phyloP scores from a whole-genome alignment of 2,113 vertebrate genomes.

The Oncorhynchus mykiss region DNA sequence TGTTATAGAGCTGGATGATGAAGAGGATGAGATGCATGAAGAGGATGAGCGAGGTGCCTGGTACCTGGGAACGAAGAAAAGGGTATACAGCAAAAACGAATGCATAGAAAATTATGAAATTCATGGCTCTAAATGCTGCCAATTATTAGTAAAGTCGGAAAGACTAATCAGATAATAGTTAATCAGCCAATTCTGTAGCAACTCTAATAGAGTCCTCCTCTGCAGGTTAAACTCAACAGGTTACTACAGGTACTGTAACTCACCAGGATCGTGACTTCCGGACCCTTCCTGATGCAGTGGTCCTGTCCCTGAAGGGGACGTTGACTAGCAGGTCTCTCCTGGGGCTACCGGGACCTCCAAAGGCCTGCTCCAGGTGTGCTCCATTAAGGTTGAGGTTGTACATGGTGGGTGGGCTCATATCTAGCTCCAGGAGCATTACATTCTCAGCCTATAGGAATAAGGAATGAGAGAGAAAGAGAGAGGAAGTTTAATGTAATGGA shows the following conservation, averaged over 20 bases:
- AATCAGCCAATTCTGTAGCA: not conserved
- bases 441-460: slow-evolving; percentile 87
- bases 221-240: not conserved
- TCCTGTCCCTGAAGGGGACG: slow-evolving; percentile 72
- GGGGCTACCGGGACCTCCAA: slow-evolving; percentile 46
- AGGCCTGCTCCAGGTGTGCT: slow-evolving; percentile 75
- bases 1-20: slow-evolving; percentile 76
- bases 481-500: not conserved
- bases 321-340: slow-evolving; percentile 32
- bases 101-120: no score
- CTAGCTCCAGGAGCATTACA: slow-evolving; percentile 91
- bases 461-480: not conserved
- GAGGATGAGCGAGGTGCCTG: slow-evolving; percentile 80
- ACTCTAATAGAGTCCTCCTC: not conserved
- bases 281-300: slow-evolving; percentile 72
- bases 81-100: no score
- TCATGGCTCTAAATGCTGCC: not conserved
- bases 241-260: slow-evolving; percentile 45
- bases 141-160: not conserved
- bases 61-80: slow-evolving; percentile 74
- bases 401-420: slow-evolving; percentile 82
- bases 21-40: slow-evolving; percentile 74
- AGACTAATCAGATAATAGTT: not conserved
- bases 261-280: slow-evolving; percentile 92
- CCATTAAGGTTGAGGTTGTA: slow-evolving; percentile 76